These are phyloP conservation scores for Nymphalis io DNA, from an alignment of 1,140 invertebrate genomes.

Conservation along the genomic window DNA sequence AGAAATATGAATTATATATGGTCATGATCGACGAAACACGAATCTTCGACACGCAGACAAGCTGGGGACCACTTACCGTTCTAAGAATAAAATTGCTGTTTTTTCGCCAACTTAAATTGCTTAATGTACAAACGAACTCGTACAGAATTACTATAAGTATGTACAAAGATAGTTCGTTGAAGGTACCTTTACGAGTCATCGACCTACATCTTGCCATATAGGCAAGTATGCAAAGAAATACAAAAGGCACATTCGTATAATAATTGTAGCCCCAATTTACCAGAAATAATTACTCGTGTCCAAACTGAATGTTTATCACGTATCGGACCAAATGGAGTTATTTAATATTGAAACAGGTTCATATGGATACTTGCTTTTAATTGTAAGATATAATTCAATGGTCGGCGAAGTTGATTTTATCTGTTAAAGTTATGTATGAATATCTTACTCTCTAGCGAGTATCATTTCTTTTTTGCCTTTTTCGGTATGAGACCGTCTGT, in stretches of 20 bases:
- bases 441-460: background rate
- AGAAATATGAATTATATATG: constrained; percentile 7
- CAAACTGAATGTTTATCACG: constrained; percentile 55
- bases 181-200: constrained; percentile 21
- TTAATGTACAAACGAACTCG: constrained; percentile 1
- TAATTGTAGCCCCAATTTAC: constrained; percentile 65
- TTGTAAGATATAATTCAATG: constrained; percentile 62
- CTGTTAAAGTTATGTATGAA: constrained; percentile 15
- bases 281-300: constrained; percentile 61
- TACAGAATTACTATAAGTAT: constrained; percentile 10
- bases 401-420: constrained; percentile 14
- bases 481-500: background rate
- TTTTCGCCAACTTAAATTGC: background rate
- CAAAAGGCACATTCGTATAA: constrained; percentile 36
- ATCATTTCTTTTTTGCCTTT: background rate
- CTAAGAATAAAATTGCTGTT: constrained; percentile 2
- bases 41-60: background rate
- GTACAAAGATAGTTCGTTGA: constrained; percentile 2
- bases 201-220: constrained; percentile 24
- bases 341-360: constrained; percentile 49
- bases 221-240: constrained; percentile 26
- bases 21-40: background rate
- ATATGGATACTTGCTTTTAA: constrained; percentile 54
- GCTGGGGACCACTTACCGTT: background rate
- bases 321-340: constrained; percentile 56